These are phyloP conservation scores for Riptortus pedestris DNA, from an alignment of 1,140 invertebrate genomes.

Conservation along the genomic window DNA sequence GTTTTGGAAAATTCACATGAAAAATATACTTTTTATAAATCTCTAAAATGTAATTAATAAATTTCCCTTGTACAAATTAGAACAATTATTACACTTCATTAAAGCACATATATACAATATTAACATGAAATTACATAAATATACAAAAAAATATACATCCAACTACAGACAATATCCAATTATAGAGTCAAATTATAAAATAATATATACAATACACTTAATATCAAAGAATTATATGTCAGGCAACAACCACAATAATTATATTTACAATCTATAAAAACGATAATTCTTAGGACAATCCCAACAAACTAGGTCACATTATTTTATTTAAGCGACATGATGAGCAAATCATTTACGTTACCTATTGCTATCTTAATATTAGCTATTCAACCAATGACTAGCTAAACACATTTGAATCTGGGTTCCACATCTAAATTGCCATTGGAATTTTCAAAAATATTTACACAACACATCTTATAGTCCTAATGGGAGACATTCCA, in stretches of 20 bases:
- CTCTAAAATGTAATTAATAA: slow-evolving; percentile 10
- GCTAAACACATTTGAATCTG: too few relatives aligned
- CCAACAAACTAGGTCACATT: background rate
- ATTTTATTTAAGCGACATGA: background rate
- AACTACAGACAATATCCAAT: background rate
- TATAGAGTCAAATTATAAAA: slow-evolving; percentile 2
- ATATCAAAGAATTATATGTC: background rate
- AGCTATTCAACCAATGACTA: too few relatives aligned
- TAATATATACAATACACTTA: background rate
- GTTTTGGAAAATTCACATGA: slow-evolving; percentile 11
- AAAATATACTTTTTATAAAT: slow-evolving; percentile 12
- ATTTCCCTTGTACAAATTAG: slow-evolving; percentile 6
- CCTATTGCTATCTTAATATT: background rate
- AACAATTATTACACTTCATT: slow-evolving; percentile 2
- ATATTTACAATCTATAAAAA: background rate
- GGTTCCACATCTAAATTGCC: too few relatives aligned
- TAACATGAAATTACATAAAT: slow-evolving; percentile 5
- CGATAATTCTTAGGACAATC: background rate
- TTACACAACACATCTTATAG: too few relatives aligned
- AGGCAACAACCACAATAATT: background rate
- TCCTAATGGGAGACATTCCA: too few relatives aligned
- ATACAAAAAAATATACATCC: slow-evolving; percentile 8
- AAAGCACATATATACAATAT: background rate
- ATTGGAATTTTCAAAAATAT: too few relatives aligned
- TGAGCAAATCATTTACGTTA: background rate